Evolutionary conservation across 2,113 vertebrate species (phyloP), one percentile per base, ranked within the genome.

Genomic region (Meles meles): DNA sequence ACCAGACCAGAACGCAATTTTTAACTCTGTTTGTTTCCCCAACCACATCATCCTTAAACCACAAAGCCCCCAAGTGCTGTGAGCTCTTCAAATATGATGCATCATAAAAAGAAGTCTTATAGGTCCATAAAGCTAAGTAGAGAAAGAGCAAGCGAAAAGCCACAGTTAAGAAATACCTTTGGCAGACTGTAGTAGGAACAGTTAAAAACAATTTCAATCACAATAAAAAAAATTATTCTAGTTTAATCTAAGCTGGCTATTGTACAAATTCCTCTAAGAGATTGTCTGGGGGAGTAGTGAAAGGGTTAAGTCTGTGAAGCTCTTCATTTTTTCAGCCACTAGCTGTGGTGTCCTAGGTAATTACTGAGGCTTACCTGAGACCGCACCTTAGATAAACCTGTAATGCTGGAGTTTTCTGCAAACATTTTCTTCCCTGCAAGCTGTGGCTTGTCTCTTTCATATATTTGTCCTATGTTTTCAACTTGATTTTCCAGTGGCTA

Each of bases 351-450:
- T 99, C 98, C 98, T 99, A 98, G 98, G 98, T 99, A 99, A 99
- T 99, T 99, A 99, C 99, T 98, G 98, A 97, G 98, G 98, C 99
- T 99, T 99, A 99, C 99, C 98, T 98, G 98, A 99, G 99, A 99
- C 99, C 99, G 99, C 99, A 99, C 99, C 99, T 99, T 99, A 99
- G 99, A 99, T 99, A 99, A 99, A 99, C 99, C 99, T 99, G 99
- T 99, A 99, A 99, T 98, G 99, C 99, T 98, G 98, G 98, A 97
- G 81, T 98, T 99, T 99, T 99, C 99, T 99, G 98, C 99, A 99
- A 99, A 99, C 99, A 99, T 99, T 99, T 99, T 99, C 98, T 98
- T 98, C 97, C 97, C 98, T 99, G 98, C 99, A 99, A 99, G 99
- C 99, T 98, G 98, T 97, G 98, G 99, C 99, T 99, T 99, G 99